Evolutionary conservation across 2,888 invertebrate genomes (phyloP).

Genomic region (Synergus laeviventris): DNA sequence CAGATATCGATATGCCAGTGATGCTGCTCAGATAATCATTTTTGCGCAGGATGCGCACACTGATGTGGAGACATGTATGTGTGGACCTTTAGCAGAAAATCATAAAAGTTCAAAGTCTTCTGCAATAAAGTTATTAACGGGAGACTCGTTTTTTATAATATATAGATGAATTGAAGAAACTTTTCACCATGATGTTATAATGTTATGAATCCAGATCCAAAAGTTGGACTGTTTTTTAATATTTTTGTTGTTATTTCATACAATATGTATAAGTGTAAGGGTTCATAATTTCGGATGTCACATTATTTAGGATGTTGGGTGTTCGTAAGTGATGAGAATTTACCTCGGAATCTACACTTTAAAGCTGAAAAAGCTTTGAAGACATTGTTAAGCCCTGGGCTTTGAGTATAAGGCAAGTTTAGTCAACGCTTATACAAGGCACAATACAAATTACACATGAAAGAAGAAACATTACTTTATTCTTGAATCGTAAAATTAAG

Average conservation of each 20-base stretch:
- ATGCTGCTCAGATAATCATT: no score
- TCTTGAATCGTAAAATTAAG: background rate
- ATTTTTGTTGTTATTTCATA: background rate
- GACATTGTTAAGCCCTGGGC: background rate
- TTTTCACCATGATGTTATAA: no score
- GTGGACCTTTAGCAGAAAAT: no score
- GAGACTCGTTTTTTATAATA: no score
- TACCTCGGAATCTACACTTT: no score
- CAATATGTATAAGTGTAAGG: background rate
- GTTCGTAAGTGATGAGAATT: background rate
- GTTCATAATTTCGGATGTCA: background rate
- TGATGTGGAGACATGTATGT: no score
- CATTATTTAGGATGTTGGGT: background rate
- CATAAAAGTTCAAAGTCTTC: no score
- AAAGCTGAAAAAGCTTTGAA: background rate
- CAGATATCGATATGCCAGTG: constrained; percentile 55
- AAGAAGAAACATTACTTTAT: background rate
- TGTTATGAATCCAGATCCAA: no score
- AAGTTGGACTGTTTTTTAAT: background rate
- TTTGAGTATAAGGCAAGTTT: background rate
- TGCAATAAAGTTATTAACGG: no score
- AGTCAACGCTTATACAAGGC: background rate
- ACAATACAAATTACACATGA: background rate
- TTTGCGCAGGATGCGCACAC: no score
- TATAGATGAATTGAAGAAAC: no score